These are phyloP conservation scores for Megalonaias nervosa DNA, from an alignment of 1,140 invertebrate species.

Conservation along the genomic window DNA sequence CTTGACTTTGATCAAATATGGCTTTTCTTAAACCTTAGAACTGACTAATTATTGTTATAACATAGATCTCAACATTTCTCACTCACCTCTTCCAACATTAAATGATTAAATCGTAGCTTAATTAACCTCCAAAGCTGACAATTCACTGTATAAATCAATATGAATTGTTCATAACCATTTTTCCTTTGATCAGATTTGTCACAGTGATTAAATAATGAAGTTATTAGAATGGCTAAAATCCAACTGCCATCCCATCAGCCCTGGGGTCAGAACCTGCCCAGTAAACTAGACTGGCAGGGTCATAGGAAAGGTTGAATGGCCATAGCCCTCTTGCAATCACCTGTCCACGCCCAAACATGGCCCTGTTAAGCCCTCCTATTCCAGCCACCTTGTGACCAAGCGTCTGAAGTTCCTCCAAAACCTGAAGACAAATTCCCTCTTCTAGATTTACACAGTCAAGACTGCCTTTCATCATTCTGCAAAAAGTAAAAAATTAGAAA, in stretches of 20 bases:
- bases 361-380: constrained; percentile 43
- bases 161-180: neutral
- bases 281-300: constrained; percentile 33
- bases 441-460: constrained; percentile 50
- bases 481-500: neutral
- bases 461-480: constrained; percentile 20
- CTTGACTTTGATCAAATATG: too few species aligned
- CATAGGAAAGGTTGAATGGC: constrained; percentile 35
- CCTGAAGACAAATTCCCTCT: constrained; percentile 58
- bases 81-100: too few species aligned
- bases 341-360: constrained; percentile 67
- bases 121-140: neutral
- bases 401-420: constrained; percentile 41
- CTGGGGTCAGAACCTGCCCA: constrained; percentile 62
- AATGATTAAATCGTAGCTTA: too few species aligned
- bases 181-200: neutral
- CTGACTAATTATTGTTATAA: too few species aligned
- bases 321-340: constrained; percentile 61
- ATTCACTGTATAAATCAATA: neutral
- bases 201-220: neutral
- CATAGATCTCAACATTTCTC: too few species aligned
- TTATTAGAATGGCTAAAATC: constrained; percentile 41
- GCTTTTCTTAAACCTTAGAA: too few species aligned
- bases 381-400: constrained; percentile 54
- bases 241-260: constrained; percentile 62